Evolutionary conservation across 2,888 invertebrate genomes (phyloP), one percentile per base, ranked within the genome.

Genomic region (Limnephilus marmoratus): DNA sequence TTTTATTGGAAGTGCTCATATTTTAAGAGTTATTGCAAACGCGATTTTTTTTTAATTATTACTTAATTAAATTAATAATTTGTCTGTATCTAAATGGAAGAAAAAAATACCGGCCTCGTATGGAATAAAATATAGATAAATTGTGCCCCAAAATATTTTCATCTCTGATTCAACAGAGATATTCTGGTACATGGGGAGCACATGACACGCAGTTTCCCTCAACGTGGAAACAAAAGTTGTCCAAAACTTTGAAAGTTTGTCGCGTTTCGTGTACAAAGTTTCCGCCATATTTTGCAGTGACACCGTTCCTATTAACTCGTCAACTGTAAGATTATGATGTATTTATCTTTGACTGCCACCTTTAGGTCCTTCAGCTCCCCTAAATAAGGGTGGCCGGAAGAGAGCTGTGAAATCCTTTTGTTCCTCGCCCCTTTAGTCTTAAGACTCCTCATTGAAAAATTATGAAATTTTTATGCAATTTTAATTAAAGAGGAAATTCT

Each of bases 331-430:
- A 87, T 37, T 89, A 80, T 80, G 80, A 68, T 41, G 80, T 89
- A 89, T 89, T 89, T 89, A 80, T 89, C 88, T 89, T 88, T 81
- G 88, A 89, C 37, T 11, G 45, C 86, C 86, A 86, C 49, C 86
- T 86, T 31, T 12, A 29, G 41, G 85, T 45, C 85, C 85, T 82
- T 82, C 18, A 49, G 29, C 29, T 13, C 49, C 49, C 86, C 29
- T 45, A n/a, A 29, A 49, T n/a, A 49, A 29, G 86, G 85, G 86
- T 24, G 86, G 18, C 18, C 41, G 31, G 86, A 29, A 29, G 45
- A 15, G n/a, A 86, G 49, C 53, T 86, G 86, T 53, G 86, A 86
- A 86, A 29, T 86, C 86, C 49, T 86, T 53, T 86, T 86, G 86
- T 86, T 86, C 86, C 12, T n/a, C 49, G 18, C n/a, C 49, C 34